phyloP scores from a whole-genome alignment of 2,113 vertebrate species.

The Cynocephalus volans region DNA sequence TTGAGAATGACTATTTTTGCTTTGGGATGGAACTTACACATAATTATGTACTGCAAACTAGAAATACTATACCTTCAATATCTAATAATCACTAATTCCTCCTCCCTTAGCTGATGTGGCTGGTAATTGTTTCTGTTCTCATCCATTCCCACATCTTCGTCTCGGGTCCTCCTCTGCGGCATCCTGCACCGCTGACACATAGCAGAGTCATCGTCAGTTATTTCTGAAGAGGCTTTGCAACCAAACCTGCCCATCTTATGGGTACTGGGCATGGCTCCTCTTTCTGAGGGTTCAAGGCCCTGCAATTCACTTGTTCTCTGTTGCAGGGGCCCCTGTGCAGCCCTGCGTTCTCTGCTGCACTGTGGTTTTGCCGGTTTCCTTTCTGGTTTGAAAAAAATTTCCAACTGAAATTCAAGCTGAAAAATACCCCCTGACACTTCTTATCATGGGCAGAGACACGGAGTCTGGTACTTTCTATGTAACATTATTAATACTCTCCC shows the following conservation, averaged over 20 bases:
- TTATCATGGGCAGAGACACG: background rate
- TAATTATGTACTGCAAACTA: constrained; percentile 56
- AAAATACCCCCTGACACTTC: background rate
- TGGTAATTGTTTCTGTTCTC: background rate
- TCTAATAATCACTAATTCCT: background rate
- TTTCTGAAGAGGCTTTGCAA: background rate
- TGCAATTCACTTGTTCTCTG: background rate
- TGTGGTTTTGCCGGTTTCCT: background rate
- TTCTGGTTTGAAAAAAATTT: background rate
- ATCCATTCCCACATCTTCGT: background rate
- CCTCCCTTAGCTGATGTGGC: background rate
- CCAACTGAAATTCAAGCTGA: background rate
- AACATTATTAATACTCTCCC: background rate
- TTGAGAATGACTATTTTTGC: constrained; percentile 76
- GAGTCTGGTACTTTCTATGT: background rate
- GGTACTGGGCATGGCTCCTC: background rate
- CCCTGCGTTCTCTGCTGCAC: background rate
- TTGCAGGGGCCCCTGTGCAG: background rate
- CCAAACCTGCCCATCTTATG: background rate
- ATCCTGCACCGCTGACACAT: background rate
- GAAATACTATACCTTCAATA: background rate
- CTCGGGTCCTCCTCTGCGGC: background rate
- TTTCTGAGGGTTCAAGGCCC: background rate
- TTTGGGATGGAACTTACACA: constrained; percentile 55
- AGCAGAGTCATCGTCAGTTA: background rate